Percentiles rank a stretch among this genome's conserved stretches.
These are phyloP conservation scores for Osmerus eperlanus DNA, from an alignment of 2,113 vertebrate species.

Conservation along the genomic window DNA sequence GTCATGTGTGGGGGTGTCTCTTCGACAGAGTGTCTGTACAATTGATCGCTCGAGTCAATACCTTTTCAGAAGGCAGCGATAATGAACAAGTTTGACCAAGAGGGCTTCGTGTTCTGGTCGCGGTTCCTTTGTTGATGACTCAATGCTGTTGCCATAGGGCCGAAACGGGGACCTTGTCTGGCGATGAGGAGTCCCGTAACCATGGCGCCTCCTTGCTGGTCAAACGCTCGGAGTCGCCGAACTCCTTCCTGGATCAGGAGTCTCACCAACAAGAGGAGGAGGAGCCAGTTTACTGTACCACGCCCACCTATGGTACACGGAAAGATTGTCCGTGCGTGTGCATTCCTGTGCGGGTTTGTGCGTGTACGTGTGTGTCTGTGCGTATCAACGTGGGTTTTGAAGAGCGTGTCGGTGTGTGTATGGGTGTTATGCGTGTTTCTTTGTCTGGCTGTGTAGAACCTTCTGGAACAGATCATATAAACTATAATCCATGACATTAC, in stretches of 20 bases:
- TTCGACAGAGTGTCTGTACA: no score
- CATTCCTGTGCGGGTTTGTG: conserved; percentile 2
- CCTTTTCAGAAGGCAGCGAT: not conserved
- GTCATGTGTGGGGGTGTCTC: no score
- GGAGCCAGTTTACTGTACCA: conserved; percentile 94
- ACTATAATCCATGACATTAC: not conserved
- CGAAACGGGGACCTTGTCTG: conserved; percentile 85
- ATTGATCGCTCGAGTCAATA: no score
- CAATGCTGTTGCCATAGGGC: conserved; percentile 74
- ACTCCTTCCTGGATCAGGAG: conserved; percentile 98
- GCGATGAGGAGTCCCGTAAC: conserved; percentile 84
- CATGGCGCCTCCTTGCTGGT: conserved; percentile 80
- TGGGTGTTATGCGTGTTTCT: not conserved
- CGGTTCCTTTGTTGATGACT: conserved; percentile 15
- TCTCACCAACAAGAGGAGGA: conserved; percentile 89
- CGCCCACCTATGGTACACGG: conserved; percentile 87
- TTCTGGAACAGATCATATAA: not conserved
- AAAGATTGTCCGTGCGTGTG: not conserved
- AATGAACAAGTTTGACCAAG: not conserved
- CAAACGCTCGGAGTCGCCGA: conserved; percentile 95
- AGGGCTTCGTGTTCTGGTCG: not conserved
- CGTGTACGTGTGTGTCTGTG: conserved; percentile 13
- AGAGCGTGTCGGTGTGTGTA: not conserved
- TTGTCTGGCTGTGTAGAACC: not conserved
- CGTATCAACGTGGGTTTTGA: not conserved